phyloP scores from a whole-genome alignment of 2,797 vertebrate genomes.

The Vespertilio murinus region DNA sequence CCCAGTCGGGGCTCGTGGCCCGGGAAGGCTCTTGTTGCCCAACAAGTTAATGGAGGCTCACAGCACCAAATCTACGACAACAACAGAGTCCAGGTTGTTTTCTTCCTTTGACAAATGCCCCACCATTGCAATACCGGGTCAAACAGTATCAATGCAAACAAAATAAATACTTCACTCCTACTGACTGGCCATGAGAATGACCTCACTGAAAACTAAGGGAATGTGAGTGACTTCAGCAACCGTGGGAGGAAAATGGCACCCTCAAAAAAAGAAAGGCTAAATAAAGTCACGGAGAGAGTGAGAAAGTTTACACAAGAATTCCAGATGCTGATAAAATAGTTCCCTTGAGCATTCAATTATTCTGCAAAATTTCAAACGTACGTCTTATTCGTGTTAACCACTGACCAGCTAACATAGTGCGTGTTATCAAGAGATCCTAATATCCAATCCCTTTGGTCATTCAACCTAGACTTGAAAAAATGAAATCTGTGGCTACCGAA shows the following conservation, averaged over 20 bases:
- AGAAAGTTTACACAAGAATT: background rate
- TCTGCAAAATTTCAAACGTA: conserved; percentile 48
- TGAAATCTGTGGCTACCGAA: conserved; percentile 10
- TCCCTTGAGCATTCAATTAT: conserved; percentile 9
- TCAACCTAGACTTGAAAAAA: conserved; percentile 45
- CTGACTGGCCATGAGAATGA: background rate
- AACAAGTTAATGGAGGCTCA: background rate
- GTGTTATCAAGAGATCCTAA: conserved; percentile 31
- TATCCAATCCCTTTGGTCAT: background rate
- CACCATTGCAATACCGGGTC: background rate
- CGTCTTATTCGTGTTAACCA: conserved; percentile 14
- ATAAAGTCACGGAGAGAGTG: background rate
- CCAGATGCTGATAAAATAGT: background rate
- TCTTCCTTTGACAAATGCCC: conserved; percentile 30
- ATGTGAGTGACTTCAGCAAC: background rate
- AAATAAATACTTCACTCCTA: conserved; percentile 35
- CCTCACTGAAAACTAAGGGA: background rate
- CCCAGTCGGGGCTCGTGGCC: no score
- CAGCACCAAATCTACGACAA: background rate
- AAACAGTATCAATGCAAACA: background rate
- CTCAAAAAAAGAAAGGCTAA: conserved; percentile 5
- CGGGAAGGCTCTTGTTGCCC: background rate
- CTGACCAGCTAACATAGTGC: background rate
- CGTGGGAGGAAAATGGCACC: background rate
- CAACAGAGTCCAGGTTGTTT: background rate